Evolutionary conservation across 1,140 invertebrate genomes (phyloP), one percentile per base, ranked within the genome.

Genomic region (Drosophila nigromelanica): DNA sequence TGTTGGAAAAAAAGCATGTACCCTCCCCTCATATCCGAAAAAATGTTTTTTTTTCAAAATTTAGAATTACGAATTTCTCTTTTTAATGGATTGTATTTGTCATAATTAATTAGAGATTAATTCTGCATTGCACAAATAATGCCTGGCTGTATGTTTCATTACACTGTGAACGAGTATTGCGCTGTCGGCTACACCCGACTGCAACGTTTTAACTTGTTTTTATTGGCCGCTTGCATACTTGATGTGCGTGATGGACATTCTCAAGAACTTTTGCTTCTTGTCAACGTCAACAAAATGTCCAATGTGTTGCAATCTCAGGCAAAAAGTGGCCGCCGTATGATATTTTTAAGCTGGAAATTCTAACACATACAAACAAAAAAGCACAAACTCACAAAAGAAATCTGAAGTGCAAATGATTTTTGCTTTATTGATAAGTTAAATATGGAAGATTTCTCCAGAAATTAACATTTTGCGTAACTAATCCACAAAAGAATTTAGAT

Each of bases 161-260:
- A n/a, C n/a, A n/a, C n/a, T n/a, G n/a, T n/a, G n/a, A n/a, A n/a
- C n/a, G n/a, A n/a, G n/a, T n/a, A n/a, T n/a, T n/a, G n/a, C n/a
- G n/a, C n/a, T n/a, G n/a, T n/a, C n/a, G n/a, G n/a, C n/a, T n/a
- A n/a, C n/a, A n/a, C n/a, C n/a, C n/a, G n/a, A n/a, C n/a, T n/a
- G n/a, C n/a, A n/a, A n/a, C n/a, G n/a, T n/a, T n/a, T n/a, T n/a
- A n/a, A n/a, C 18, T 48, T 60, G 21, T 73, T 62, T 63, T 55
- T 64, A 61, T 76, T 50, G 54, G 52, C 48, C 52, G 51, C 48
- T 74, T 74, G 64, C 42, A 69, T 61, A 40, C 35, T 42, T 73
- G 64, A 62, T 61, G 64, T 81, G 78, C 63, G 27, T 86, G 82
- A 86, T 86, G 76, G 81, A 86, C 82, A 86, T 87, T 86, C 82